phyloP scores from a whole-genome alignment of 1,140 invertebrate species.

The Drusus annulatus region DNA sequence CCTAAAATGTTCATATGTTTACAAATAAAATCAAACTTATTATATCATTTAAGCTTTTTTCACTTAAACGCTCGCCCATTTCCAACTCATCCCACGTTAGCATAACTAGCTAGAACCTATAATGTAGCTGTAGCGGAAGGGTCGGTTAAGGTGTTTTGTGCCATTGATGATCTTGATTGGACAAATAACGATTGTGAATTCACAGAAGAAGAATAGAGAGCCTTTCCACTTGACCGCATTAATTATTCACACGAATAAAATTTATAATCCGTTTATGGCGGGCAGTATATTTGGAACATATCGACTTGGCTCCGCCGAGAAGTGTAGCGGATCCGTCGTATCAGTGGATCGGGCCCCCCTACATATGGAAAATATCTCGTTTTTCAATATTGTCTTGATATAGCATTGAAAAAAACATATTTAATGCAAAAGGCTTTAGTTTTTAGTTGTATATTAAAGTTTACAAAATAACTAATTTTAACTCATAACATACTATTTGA shows the following conservation, averaged over 20 bases:
- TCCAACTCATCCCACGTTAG: too few relatives aligned
- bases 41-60: too few relatives aligned
- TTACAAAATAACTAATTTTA: too few relatives aligned
- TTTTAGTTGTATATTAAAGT: too few relatives aligned
- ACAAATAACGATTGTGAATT: slow-evolving; percentile 4
- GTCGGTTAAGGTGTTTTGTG: background rate
- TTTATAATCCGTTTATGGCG: slow-evolving; percentile 40
- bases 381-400: slow-evolving; percentile 11
- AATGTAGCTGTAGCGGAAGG: too few relatives aligned
- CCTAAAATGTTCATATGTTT: too few relatives aligned
- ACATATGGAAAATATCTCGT: slow-evolving; percentile 5
- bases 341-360: background rate
- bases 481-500: too few relatives aligned
- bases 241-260: slow-evolving; percentile 41
- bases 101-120: too few relatives aligned
- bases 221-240: slow-evolving; percentile 33
- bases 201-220: slow-evolving; percentile 8
- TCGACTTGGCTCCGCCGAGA: slow-evolving; percentile 31
- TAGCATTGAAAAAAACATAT: too few relatives aligned
- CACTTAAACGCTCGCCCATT: too few relatives aligned
- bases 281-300: slow-evolving; percentile 33
- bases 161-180: background rate
- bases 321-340: slow-evolving; percentile 37
- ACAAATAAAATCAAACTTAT: too few relatives aligned
- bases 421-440: too few relatives aligned